Percentiles rank a stretch among this genome's conserved stretches.
Conservation (phyloP, 1,140 invertebrate genomes). For the Brachystomella parvula region DNA sequence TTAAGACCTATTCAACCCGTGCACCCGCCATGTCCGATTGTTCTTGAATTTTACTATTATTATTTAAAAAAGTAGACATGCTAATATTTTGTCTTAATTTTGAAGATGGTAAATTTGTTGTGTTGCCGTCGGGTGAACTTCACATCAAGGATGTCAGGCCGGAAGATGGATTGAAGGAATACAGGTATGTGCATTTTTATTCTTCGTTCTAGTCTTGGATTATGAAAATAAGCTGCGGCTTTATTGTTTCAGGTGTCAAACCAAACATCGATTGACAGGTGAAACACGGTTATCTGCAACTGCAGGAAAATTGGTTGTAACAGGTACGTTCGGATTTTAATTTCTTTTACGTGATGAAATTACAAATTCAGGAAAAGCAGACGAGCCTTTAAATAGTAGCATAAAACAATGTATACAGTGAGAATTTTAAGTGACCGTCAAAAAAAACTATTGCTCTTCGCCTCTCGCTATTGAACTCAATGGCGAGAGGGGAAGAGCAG, state of each 20-base stretch:
- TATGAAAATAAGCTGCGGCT: constrained; percentile 20
- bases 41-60: constrained; percentile 34
- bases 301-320: constrained; percentile 87
- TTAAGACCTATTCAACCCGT: constrained; percentile 22
- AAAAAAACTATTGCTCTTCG: too few species aligned
- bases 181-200: constrained; percentile 33
- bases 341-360: constrained; percentile 12
- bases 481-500: too few species aligned
- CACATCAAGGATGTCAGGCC: constrained; percentile 87
- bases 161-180: constrained; percentile 79
- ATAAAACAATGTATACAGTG: too few species aligned
- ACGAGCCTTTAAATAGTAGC: too few species aligned
- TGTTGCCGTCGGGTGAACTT: constrained; percentile 82
- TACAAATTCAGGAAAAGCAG: not conserved
- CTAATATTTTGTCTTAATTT: constrained; percentile 9
- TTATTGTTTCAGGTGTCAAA: constrained; percentile 80
- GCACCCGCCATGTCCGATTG: constrained; percentile 40
- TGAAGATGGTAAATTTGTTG: constrained; percentile 85
- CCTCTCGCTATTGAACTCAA: too few species aligned
- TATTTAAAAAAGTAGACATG: not conserved
- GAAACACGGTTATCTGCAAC: constrained; percentile 86
- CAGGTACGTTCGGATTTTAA: constrained; percentile 59
- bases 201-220: not conserved
- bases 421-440: too few species aligned
- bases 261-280: constrained; percentile 84